Evolutionary conservation across 2,888 invertebrate genomes (phyloP).

Genomic region (Glomeris marginata): DNA sequence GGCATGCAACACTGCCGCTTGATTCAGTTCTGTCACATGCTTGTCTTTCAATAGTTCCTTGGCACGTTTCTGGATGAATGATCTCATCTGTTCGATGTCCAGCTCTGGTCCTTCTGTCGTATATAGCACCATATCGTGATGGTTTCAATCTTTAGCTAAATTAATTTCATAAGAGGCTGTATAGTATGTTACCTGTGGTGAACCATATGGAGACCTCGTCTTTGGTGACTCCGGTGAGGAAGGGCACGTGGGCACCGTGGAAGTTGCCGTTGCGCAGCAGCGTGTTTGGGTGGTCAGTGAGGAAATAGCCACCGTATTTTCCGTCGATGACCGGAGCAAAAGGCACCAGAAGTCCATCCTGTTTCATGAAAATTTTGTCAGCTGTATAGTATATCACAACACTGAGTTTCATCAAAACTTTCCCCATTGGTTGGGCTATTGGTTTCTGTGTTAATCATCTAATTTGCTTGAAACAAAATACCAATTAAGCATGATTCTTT

Average conservation of each 20-base stretch:
- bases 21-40: conserved; percentile 20
- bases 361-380: neutral
- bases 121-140: too few relatives aligned
- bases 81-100: conserved; percentile 20
- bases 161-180: neutral
- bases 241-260: conserved; percentile 21
- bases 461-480: too few relatives aligned
- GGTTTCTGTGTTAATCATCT: too few relatives aligned
- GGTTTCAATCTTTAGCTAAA: too few relatives aligned
- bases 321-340: conserved; percentile 31
- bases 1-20: conserved; percentile 21
- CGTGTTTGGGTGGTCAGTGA: conserved; percentile 25
- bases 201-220: conserved; percentile 30
- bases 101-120: conserved; percentile 20
- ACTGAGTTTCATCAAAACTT: too few relatives aligned
- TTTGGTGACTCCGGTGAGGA: conserved; percentile 27
- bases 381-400: too few relatives aligned
- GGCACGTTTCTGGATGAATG: conserved; percentile 22
- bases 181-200: conserved; percentile 24
- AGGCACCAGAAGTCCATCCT: conserved; percentile 26
- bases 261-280: conserved; percentile 25
- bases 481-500: too few relatives aligned
- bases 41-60: conserved; percentile 21
- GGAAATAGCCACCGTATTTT: conserved; percentile 24
- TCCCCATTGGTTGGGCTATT: too few relatives aligned